A percentile compares a stretch with the other conserved stretches of the same genome.
Conservation (phyloP, 2,888 invertebrate species). For the Globia sparganii region DNA sequence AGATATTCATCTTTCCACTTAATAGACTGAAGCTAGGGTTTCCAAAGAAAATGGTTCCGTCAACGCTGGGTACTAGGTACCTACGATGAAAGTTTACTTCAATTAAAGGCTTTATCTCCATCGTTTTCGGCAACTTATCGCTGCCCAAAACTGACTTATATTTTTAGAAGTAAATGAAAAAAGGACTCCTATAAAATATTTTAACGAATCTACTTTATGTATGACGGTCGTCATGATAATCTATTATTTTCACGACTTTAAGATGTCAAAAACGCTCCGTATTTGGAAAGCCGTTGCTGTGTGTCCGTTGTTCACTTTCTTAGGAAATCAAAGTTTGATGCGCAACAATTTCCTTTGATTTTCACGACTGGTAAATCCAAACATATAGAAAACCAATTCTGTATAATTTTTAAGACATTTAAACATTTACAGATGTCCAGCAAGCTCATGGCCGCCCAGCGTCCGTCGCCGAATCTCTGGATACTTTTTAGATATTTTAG, state of each 20-base stretch:
- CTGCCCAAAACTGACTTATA: not conserved
- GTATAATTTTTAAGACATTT: not conserved
- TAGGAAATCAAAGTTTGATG: not conserved
- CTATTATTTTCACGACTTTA: not conserved
- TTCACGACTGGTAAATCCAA: not conserved
- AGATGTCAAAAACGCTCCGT: not conserved
- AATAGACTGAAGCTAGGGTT: not conserved
- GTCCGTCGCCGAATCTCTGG: too few relatives aligned
- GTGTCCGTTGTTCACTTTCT: not conserved
- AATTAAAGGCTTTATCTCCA: too few relatives aligned
- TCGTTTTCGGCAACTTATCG: not conserved
- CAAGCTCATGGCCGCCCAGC: too few relatives aligned
- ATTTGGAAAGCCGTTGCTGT: not conserved
- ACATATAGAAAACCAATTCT: not conserved
- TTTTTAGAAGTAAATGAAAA: conserved; percentile 6
- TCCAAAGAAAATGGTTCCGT: too few relatives aligned
- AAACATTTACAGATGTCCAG: too few relatives aligned
- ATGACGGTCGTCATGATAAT: not conserved
- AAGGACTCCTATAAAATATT: not conserved
- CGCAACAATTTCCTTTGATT: not conserved
- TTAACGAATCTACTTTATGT: not conserved
- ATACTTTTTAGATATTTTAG: too few relatives aligned
- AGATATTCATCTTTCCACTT: not conserved
- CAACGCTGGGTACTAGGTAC: too few relatives aligned
- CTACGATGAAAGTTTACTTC: too few relatives aligned